phyloP scores from a whole-genome alignment of 92 coral and sea anemone genomes.

The Diadumene lineata region DNA sequence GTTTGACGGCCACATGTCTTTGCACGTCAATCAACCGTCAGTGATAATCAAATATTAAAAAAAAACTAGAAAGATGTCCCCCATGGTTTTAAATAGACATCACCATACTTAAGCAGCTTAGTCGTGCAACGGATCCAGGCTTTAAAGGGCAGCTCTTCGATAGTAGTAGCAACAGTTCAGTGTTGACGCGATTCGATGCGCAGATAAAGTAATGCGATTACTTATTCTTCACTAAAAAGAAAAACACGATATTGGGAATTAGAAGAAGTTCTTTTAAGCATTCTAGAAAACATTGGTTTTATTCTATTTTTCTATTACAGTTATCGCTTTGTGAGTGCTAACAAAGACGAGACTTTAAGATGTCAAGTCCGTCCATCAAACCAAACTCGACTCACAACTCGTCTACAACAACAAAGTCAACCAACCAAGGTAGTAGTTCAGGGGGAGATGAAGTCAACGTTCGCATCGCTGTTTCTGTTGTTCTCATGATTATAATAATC shows the following conservation, averaged over 20 bases:
- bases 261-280: neutral
- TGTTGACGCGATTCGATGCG: neutral
- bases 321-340: too few relatives aligned
- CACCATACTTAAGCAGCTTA: neutral
- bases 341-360: too few relatives aligned
- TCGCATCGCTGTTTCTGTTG: constrained; percentile 43
- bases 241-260: constrained; percentile 1
- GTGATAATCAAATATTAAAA: constrained; percentile 22
- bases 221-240: neutral
- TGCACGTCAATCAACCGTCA: constrained; percentile 27
- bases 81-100: neutral
- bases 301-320: too few relatives aligned
- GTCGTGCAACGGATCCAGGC: constrained; percentile 11
- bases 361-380: neutral
- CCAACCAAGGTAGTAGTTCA: neutral
- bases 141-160: neutral
- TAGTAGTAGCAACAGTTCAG: neutral
- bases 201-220: neutral
- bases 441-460: constrained; percentile 6
- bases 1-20: neutral
- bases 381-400: neutral
- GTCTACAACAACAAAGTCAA: neutral
- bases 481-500: constrained; percentile 43
- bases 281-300: neutral
- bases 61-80: neutral